These are phyloP conservation scores for Ctenochaetus hawaiiensis DNA, from an alignment of 2,797 vertebrate species.

Conservation along the genomic window DNA sequence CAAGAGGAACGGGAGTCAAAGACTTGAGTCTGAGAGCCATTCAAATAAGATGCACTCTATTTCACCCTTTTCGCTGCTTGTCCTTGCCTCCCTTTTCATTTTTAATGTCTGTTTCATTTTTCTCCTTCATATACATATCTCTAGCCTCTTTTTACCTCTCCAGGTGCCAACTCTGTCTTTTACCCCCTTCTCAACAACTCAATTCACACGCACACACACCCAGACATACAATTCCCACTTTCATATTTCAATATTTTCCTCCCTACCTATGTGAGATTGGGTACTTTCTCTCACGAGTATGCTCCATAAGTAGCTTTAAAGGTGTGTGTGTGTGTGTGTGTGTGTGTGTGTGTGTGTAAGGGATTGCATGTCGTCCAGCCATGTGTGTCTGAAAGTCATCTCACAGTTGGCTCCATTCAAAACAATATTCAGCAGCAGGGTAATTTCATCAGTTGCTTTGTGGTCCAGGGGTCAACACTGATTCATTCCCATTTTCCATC, in stretches of 20 bases:
- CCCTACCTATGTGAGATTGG: conserved; percentile 56
- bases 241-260: conserved; percentile 41
- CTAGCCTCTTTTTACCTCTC: conserved; percentile 25
- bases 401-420: conserved; percentile 66
- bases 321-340: conserved; percentile 15
- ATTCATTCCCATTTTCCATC: conserved; percentile 48
- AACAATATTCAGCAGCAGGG: conserved; percentile 67
- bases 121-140: conserved; percentile 45
- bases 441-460: conserved; percentile 64
- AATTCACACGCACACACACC: conserved; percentile 40
- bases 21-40: conserved; percentile 59
- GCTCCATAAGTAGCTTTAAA: conserved; percentile 44
- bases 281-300: conserved; percentile 52
- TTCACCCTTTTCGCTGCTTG: conserved; percentile 57
- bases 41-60: conserved; percentile 68
- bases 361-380: conserved; percentile 26
- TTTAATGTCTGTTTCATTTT: conserved; percentile 61
- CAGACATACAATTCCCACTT: conserved; percentile 27
- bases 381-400: conserved; percentile 64
- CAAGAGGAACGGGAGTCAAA: conserved; percentile 54
- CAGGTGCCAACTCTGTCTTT: conserved; percentile 37
- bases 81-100: conserved; percentile 56
- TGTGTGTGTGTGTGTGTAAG: conserved; percentile 11
- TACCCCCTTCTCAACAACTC: conserved; percentile 21
- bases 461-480: conserved; percentile 61